Conservation (phyloP, 1,140 invertebrate genomes). For the Scaptodrosophila lebanonensis region DNA sequence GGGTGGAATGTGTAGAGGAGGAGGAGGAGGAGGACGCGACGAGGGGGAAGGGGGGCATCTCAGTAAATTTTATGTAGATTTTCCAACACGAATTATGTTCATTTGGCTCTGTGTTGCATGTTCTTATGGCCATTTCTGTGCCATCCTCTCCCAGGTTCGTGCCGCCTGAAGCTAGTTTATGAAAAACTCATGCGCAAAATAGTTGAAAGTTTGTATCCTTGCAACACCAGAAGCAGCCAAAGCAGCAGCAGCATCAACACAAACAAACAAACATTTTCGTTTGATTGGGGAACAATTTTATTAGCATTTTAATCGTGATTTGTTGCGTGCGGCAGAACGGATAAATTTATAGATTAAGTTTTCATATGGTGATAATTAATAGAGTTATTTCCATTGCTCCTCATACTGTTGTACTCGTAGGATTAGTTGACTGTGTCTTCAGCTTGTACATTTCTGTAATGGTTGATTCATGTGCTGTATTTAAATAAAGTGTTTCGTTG, state of each 20-base stretch:
- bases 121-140: slow-evolving; percentile 35
- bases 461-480: too few relatives aligned
- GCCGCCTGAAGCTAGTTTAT: slow-evolving; percentile 38
- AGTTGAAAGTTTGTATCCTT: background rate
- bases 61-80: slow-evolving; percentile 77
- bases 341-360: slow-evolving; percentile 54
- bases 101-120: slow-evolving; percentile 57
- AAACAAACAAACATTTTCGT: slow-evolving; percentile 30
- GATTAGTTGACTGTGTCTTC: too few relatives aligned
- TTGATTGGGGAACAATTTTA: slow-evolving; percentile 61
- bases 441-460: too few relatives aligned
- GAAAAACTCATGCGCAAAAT: slow-evolving; percentile 28
- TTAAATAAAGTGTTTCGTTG: too few relatives aligned
- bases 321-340: slow-evolving; percentile 31
- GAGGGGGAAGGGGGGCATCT: slow-evolving; percentile 18
- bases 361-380: slow-evolving; percentile 38
- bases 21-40: slow-evolving; percentile 2
- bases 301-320: slow-evolving; percentile 59
- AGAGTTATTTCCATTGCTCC: background rate
- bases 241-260: slow-evolving; percentile 29
- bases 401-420: too few relatives aligned
- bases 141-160: background rate
- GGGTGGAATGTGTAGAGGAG: slow-evolving; percentile 2
- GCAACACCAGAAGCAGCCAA: background rate
- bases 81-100: slow-evolving; percentile 73